Percentiles rank a stretch among this genome's conserved stretches.
phyloP scores from a whole-genome alignment of 2,113 vertebrate species.

The Spilogale gracilis region DNA sequence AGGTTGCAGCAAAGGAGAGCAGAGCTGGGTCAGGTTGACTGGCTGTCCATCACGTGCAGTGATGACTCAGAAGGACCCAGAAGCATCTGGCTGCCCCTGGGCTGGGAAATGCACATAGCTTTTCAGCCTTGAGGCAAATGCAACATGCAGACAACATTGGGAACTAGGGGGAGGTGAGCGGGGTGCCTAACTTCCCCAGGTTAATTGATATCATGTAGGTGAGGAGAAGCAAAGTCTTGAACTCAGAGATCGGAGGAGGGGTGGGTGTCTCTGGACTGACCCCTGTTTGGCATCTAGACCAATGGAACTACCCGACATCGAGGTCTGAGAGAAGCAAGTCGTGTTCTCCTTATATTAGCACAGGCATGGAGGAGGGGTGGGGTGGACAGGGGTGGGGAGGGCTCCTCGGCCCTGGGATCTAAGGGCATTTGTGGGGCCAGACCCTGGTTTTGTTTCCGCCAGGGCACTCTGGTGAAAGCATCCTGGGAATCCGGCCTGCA shows the following conservation, averaged over 20 bases:
- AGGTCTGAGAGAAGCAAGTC: neutral
- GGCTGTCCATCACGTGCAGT: accelerated
- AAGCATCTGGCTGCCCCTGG: neutral
- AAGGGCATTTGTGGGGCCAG: conserved; percentile 45
- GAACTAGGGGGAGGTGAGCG: neutral
- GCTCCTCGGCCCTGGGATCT: neutral
- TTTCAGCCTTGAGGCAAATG: neutral
- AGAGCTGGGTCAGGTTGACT: neutral
- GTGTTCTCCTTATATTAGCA: neutral
- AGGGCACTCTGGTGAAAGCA: conserved; percentile 70
- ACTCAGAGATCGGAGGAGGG: neutral
- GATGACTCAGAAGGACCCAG: neutral
- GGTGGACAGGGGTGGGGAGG: neutral
- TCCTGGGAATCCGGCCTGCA: conserved; percentile 80
- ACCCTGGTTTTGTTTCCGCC: conserved; percentile 67
- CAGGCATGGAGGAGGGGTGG: neutral
- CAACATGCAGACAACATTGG: neutral
- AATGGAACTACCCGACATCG: neutral
- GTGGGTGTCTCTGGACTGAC: neutral
- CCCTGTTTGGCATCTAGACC: neutral
- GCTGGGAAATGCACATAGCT: neutral
- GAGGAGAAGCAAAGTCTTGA: neutral
- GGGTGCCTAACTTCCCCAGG: neutral
- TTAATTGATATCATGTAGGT: neutral
- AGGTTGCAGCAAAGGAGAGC: neutral